Evolutionary conservation across 2,113 vertebrate genomes (phyloP).

Genomic region (Mustelus asterias): DNA sequence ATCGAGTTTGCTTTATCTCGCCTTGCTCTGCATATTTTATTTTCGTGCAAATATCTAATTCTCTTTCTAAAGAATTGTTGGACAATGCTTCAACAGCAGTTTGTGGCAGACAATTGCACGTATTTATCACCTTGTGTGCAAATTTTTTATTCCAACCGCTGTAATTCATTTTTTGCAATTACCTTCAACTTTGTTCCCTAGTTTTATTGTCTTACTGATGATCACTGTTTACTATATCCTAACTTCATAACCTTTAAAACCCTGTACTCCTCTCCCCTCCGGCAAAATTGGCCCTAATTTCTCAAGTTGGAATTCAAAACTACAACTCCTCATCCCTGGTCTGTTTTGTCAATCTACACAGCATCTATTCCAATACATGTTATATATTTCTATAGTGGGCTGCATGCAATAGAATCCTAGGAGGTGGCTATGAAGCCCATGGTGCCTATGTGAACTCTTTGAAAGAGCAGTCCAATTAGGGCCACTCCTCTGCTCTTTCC

Average conservation of each 20-base stretch:
- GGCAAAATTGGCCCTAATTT: neutral
- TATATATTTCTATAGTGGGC: neutral
- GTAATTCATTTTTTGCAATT: neutral
- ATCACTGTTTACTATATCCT: neutral
- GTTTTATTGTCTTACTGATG: too few relatives aligned
- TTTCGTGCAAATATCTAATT: neutral
- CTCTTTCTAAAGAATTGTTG: neutral
- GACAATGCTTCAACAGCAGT: neutral
- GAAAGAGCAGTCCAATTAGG: neutral
- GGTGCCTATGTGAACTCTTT: neutral
- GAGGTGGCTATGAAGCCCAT: neutral
- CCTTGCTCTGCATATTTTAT: neutral
- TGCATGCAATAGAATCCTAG: neutral
- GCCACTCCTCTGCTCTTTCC: neutral
- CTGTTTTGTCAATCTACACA: neutral
- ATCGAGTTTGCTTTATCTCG: neutral
- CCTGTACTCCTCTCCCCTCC: neutral
- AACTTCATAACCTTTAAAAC: neutral
- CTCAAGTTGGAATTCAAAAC: neutral
- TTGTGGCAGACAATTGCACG: neutral
- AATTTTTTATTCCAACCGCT: neutral
- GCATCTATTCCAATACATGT: neutral
- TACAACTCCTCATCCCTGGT: neutral
- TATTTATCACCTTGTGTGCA: neutral
- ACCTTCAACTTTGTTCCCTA: neutral